phyloP scores from a whole-genome alignment of 2,888 invertebrate genomes.

The Torymus texanus region DNA sequence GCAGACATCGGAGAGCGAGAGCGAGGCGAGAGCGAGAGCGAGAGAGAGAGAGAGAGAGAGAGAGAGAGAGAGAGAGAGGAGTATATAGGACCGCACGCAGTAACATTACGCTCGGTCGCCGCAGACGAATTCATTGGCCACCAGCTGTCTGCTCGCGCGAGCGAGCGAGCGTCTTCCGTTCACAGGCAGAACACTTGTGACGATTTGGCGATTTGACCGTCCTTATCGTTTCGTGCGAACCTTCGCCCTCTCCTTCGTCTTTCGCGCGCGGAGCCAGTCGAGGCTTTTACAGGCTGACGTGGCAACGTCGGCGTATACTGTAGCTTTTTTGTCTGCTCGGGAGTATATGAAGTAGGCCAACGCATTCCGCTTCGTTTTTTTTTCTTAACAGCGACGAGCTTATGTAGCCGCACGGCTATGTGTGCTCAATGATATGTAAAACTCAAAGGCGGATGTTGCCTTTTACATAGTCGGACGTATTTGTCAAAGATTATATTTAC shows the following conservation, averaged over 20 bases:
- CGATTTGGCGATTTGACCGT: conserved; percentile 46
- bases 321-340: too few relatives aligned
- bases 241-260: conserved; percentile 4
- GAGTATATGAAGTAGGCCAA: too few relatives aligned
- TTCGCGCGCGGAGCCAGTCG: neutral
- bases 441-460: too few relatives aligned
- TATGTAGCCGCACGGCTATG: too few relatives aligned
- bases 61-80: conserved; percentile 49
- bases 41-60: conserved; percentile 45
- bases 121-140: conserved; percentile 72
- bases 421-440: too few relatives aligned
- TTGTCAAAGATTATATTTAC: too few relatives aligned
- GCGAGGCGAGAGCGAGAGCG: neutral
- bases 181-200: conserved; percentile 70
- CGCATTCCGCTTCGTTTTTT: too few relatives aligned
- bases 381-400: too few relatives aligned
- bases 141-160: conserved; percentile 57
- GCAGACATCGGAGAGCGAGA: neutral
- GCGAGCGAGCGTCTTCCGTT: conserved; percentile 69
- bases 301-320: too few relatives aligned
- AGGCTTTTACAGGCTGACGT: neutral
- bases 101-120: conserved; percentile 67
- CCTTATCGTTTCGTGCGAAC: conserved; percentile 39
- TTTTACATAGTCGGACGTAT: too few relatives aligned
- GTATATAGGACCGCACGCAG: conserved; percentile 70